phyloP scores from a whole-genome alignment of 2,113 vertebrate genomes.

The Nesospiza acunhae region DNA sequence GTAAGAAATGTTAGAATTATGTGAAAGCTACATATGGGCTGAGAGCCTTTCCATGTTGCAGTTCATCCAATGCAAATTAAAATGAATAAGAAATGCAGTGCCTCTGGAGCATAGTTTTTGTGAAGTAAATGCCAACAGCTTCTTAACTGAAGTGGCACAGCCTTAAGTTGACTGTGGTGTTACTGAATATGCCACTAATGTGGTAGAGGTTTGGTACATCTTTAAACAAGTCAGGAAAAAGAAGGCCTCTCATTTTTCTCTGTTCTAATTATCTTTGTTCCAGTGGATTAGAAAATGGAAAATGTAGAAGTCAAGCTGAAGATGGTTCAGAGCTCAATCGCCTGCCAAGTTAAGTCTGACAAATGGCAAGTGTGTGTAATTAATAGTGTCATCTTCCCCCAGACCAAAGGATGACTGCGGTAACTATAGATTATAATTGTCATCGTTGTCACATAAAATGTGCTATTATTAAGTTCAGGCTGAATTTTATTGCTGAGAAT shows the following conservation, averaged over 20 bases:
- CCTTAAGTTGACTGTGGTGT: conserved; percentile 8
- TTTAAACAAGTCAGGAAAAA: conserved; percentile 34
- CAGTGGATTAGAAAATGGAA: conserved; percentile 83
- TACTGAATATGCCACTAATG: conserved; percentile 2
- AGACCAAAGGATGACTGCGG: conserved; percentile 78
- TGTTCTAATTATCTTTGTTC: conserved; percentile 82
- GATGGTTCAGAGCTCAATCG: conserved; percentile 77
- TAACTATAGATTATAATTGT: conserved; percentile 89
- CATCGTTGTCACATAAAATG: conserved; percentile 89
- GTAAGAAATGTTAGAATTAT: conserved; percentile 15
- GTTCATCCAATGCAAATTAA: not conserved
- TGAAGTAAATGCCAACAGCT: conserved; percentile 18
- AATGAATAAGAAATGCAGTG: conserved; percentile 19
- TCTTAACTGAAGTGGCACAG: conserved; percentile 20
- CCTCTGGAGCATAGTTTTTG: not conserved
- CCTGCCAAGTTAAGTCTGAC: conserved; percentile 85
- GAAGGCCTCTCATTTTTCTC: conserved; percentile 73
- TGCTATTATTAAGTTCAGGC: conserved; percentile 88
- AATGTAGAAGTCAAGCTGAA: conserved; percentile 80
- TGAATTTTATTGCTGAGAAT: conserved; percentile 85
- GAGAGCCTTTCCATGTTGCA: not conserved
- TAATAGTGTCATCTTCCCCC: conserved; percentile 80
- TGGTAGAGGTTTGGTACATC: not conserved
- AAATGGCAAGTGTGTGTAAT: conserved; percentile 83
- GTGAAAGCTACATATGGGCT: not conserved